phyloP scores from a whole-genome alignment of 23 tunicate genomes.

The Diplosoma virens region DNA sequence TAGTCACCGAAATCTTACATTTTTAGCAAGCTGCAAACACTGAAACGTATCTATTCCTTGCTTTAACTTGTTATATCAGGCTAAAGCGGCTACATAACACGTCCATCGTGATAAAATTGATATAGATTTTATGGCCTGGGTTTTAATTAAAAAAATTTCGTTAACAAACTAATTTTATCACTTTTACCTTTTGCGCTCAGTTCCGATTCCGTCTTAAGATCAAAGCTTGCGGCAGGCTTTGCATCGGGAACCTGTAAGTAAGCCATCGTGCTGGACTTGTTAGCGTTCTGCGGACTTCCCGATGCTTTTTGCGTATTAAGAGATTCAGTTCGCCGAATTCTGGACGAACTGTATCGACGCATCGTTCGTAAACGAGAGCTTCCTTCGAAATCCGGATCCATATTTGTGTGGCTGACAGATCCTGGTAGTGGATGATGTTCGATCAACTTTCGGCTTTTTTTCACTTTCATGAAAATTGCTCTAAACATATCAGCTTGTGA shows the following conservation, averaged over 20 bases:
- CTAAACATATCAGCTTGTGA: no score
- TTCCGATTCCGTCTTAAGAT: no score
- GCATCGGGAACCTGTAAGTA: conserved; percentile 46
- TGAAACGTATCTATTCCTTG: no score
- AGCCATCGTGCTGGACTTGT: conserved; percentile 11
- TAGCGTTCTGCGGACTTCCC: conserved; percentile 5
- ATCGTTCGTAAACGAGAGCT: conserved; percentile 2
- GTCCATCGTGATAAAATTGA: no score
- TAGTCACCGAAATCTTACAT: no score
- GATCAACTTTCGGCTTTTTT: conserved; percentile 69
- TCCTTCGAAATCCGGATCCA: conserved; percentile 15
- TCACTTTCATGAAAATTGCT: conserved; percentile 65
- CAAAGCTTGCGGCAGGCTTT: background rate
- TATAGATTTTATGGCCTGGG: no score
- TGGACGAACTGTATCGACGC: background rate
- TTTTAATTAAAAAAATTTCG: no score
- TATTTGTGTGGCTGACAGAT: conserved; percentile 26
- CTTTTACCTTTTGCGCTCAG: no score
- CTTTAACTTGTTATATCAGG: no score
- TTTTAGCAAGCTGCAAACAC: no score
- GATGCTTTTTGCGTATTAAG: background rate
- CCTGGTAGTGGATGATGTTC: conserved; percentile 65
- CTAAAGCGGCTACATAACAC: no score
- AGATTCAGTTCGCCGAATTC: background rate
- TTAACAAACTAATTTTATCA: no score